Evolutionary conservation across 2,888 invertebrate species (phyloP).

Genomic region (Luffia ferchaultella): DNA sequence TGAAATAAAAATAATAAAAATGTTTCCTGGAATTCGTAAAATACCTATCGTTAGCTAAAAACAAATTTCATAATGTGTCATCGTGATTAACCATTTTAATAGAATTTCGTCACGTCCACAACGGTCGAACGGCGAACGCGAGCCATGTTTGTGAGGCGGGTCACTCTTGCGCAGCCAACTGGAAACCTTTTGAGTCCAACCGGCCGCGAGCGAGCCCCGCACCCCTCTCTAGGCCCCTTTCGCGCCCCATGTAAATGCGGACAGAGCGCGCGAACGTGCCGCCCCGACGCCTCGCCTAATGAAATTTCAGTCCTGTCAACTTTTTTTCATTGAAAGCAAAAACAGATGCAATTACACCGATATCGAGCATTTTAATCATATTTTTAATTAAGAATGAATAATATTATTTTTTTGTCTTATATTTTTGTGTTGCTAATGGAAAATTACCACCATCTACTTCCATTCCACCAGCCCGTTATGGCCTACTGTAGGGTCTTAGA

Average conservation of each 20-base stretch:
- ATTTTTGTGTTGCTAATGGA: too few relatives aligned
- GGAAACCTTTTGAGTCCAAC: slow-evolving; percentile 61
- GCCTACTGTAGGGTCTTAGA: too few relatives aligned
- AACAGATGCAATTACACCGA: too few relatives aligned
- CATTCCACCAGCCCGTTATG: too few relatives aligned
- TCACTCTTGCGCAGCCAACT: slow-evolving; percentile 63
- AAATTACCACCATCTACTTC: too few relatives aligned
- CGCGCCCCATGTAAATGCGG: not conserved
- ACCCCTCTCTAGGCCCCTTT: slow-evolving; percentile 3
- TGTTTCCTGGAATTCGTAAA: too few relatives aligned
- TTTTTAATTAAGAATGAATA: too few relatives aligned
- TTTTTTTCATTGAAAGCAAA: slow-evolving; percentile 22
- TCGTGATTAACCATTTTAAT: not conserved
- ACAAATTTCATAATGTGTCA: too few relatives aligned
- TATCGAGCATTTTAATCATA: too few relatives aligned
- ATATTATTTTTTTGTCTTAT: too few relatives aligned
- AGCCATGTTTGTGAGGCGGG: slow-evolving; percentile 59
- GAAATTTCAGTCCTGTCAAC: slow-evolving; percentile 57
- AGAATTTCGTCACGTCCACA: slow-evolving; percentile 30
- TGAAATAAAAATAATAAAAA: too few relatives aligned
- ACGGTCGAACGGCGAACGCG: slow-evolving; percentile 29
- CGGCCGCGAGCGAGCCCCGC: slow-evolving; percentile 37
- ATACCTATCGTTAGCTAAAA: too few relatives aligned
- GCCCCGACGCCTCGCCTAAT: slow-evolving; percentile 61
- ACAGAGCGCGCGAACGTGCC: slow-evolving; percentile 39